A percentile compares a stretch with the other conserved stretches of the same genome.
phyloP scores from a whole-genome alignment of 2,113 vertebrate genomes.

The Siphamia tubifer region DNA sequence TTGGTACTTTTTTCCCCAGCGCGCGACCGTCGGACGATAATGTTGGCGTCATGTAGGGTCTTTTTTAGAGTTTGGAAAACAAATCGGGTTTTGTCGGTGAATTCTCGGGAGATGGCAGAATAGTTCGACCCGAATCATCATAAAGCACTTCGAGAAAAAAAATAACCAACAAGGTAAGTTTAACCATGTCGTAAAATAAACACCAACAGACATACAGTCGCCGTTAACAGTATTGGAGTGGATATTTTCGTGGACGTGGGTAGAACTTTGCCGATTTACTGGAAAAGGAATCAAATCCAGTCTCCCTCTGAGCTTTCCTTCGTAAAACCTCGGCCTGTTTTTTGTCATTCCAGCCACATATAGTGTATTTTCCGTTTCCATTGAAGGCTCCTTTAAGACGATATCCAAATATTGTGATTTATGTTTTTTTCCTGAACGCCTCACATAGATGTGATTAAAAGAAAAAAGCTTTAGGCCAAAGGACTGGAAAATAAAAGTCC shows the following conservation, averaged over 20 bases:
- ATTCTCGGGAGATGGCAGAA: constrained; percentile 66
- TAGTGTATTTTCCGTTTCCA: too few species aligned
- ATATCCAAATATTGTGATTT: background rate
- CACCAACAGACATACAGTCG: background rate
- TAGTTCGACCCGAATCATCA: constrained; percentile 42
- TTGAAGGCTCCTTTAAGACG: too few species aligned
- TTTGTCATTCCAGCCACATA: background rate
- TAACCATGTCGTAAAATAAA: background rate
- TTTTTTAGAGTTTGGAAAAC: constrained; percentile 63
- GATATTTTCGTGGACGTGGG: constrained; percentile 19
- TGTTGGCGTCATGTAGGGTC: constrained; percentile 60
- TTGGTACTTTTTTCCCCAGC: background rate
- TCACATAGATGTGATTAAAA: background rate
- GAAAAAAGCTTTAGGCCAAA: background rate
- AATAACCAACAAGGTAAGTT: constrained; percentile 54
- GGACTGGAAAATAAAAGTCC: background rate
- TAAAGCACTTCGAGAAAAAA: constrained; percentile 47
- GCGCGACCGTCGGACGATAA: constrained; percentile 14
- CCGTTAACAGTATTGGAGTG: background rate
- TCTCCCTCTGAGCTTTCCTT: background rate
- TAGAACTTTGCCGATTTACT: constrained; percentile 44
- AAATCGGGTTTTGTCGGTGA: constrained; percentile 56
- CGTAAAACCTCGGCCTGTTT: constrained; percentile 1
- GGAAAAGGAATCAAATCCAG: constrained; percentile 5
- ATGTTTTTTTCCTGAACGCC: background rate